Conservation (phyloP, 1,140 invertebrate genomes). For the Nasonia longicornis region DNA sequence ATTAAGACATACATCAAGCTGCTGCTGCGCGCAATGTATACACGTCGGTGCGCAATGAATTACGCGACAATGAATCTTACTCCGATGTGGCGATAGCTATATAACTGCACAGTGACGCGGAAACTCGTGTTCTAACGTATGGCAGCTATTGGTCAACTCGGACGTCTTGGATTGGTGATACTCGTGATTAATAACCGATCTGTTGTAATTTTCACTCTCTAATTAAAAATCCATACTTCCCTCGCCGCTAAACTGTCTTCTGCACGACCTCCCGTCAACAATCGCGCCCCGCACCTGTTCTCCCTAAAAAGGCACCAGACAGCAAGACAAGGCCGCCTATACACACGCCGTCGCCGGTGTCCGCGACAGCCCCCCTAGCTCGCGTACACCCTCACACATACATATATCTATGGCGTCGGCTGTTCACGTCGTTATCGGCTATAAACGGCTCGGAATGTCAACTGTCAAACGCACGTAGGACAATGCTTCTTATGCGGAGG, state of each 20-base stretch:
- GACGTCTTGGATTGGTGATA: neutral
- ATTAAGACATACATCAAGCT: neutral
- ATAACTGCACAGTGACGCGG: neutral
- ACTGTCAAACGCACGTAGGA: conserved; percentile 39
- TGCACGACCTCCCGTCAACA: too few species aligned
- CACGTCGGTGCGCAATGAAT: neutral
- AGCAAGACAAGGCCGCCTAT: neutral
- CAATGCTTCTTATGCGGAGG: conserved; percentile 31
- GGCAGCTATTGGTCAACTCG: neutral
- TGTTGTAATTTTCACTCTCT: too few species aligned
- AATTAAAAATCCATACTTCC: too few species aligned
- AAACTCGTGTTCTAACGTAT: neutral
- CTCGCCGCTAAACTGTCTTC: too few species aligned
- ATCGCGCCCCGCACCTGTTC: neutral
- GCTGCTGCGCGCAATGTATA: neutral
- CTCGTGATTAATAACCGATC: neutral
- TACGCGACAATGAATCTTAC: neutral
- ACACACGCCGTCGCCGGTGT: conserved; percentile 1
- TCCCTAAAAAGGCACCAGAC: neutral
- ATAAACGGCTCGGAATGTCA: conserved; percentile 27
- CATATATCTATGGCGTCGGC: neutral
- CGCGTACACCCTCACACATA: neutral
- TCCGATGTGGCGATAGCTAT: too few species aligned
- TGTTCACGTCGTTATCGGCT: conserved; percentile 29
- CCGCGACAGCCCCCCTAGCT: conserved; percentile 26